A percentile compares a stretch with the other conserved stretches of the same genome.
Evolutionary conservation across 2,797 vertebrate species (phyloP).

Genomic region (Spinibarbus caldwelli): DNA sequence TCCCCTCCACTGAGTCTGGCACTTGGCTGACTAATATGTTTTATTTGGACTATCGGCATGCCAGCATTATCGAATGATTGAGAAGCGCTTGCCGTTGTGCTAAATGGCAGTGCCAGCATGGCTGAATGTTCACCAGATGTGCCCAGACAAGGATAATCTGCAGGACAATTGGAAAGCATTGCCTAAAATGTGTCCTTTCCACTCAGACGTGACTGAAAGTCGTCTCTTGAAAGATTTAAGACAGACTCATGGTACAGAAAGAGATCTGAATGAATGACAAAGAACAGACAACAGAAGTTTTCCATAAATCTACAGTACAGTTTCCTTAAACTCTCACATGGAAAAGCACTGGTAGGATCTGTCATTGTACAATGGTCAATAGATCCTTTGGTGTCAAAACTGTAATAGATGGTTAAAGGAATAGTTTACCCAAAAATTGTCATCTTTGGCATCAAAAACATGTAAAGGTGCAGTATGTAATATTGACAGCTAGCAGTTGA

Average conservation of each 20-base stretch:
- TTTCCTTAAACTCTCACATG: not conserved
- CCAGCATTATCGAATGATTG: conserved; percentile 12
- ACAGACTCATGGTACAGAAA: not conserved
- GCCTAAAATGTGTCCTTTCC: not conserved
- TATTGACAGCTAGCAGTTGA: not conserved
- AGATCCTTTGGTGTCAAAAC: not conserved
- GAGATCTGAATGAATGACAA: conserved; percentile 17
- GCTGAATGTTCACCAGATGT: conserved; percentile 39
- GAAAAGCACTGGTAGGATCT: not conserved
- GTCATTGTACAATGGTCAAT: not conserved
- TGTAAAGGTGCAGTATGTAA: not conserved
- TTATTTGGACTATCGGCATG: conserved; percentile 15
- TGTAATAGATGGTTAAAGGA: not conserved
- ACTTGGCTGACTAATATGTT: conserved; percentile 34
- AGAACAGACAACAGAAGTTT: conserved; percentile 21
- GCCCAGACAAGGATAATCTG: conserved; percentile 22
- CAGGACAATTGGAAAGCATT: conserved; percentile 8
- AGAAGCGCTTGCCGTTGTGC: not conserved
- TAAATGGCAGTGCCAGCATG: conserved; percentile 13
- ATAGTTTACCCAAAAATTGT: not conserved
- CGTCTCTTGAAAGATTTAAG: conserved; percentile 14
- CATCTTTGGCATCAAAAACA: not conserved
- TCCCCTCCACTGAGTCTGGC: conserved; percentile 12
- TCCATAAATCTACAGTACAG: conserved; percentile 5
- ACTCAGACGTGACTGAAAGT: conserved; percentile 4